Evolutionary conservation across 2,888 invertebrate species (phyloP), one percentile per base, ranked within the genome.

Genomic region (Eupithecia insigniata): DNA sequence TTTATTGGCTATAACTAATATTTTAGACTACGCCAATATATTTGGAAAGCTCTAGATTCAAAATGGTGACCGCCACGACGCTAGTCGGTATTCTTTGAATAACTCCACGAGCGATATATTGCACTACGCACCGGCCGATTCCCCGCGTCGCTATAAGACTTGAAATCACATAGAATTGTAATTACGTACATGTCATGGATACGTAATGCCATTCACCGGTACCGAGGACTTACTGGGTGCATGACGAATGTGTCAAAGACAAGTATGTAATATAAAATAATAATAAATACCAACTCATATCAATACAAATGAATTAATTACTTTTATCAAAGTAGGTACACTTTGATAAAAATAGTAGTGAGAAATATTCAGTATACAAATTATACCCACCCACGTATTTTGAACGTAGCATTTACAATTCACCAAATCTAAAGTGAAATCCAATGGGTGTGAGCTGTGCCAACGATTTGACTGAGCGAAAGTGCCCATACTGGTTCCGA

Each of bases 401-500:
- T 70, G 46, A 66, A 76, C 74, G 60, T 51, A 65, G 70, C 66
- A 43, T 60, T 32, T 55, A 71, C 65, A 61, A 73, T 74, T 72
- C 60, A 66, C 81, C 78, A 81, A 87, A 85, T 88, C 84, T 86
- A 91, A 92, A 92, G 93, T 92, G 93, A 93, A 93, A 93, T 89
- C 90, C 86, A 84, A 78, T 86, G 82, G 82, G 86, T 87, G 86
- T 87, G 87, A 85, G 84, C 81, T 86, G 85, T 82, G 83, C 81
- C 83, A 88, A 82, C 82, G 87, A 89, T 89, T 88, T 87, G 87
- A 89, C 79, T 81, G 79, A 90, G 93, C 91, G 92, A 93, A 93
- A 93, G 93, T 93, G 90, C 89, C 90, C 92, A 89, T 87, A 90
- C 92, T 84, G 88, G 92, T 93, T 92, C 83, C 81, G 82, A 84